Percentiles rank a stretch among this genome's conserved stretches.
phyloP scores from a whole-genome alignment of 1,140 invertebrate species.

The Metaphire vulgaris region DNA sequence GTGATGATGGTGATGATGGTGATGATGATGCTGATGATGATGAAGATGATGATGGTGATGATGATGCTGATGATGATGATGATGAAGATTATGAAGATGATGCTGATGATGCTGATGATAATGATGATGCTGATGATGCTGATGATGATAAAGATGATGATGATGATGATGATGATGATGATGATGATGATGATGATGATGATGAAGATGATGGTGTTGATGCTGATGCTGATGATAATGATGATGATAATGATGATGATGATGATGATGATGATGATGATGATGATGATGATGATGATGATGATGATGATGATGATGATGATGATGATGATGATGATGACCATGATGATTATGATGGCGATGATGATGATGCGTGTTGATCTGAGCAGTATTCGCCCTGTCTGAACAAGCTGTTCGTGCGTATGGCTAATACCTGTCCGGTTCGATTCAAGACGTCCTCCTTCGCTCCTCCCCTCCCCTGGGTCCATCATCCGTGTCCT shows the following conservation, averaged over 20 bases:
- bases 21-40: slow-evolving; percentile 17
- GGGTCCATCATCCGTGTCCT: slow-evolving; percentile 54
- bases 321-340: slow-evolving; percentile 1
- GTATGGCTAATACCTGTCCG: slow-evolving; percentile 57
- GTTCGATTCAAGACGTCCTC: slow-evolving; percentile 51
- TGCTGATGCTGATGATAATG: slow-evolving; percentile 1
- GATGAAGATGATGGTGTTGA: neutral
- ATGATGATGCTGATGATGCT: too few species aligned
- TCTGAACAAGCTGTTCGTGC: slow-evolving; percentile 58
- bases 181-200: slow-evolving; percentile 10
- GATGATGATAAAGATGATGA: too few species aligned
- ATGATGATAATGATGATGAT: slow-evolving; percentile 3
- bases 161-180: slow-evolving; percentile 1
- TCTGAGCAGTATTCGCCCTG: slow-evolving; percentile 56
- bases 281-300: slow-evolving; percentile 7
- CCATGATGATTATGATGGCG: neutral
- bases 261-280: slow-evolving; percentile 6
- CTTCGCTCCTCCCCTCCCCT: slow-evolving; percentile 36
- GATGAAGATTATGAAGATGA: slow-evolving; percentile 1
- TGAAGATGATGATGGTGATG: slow-evolving; percentile 14
- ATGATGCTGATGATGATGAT: slow-evolving; percentile 5
- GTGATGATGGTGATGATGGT: slow-evolving; percentile 14
- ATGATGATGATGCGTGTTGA: slow-evolving; percentile 12
- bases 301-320: slow-evolving; percentile 7
- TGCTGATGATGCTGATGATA: neutral